These are phyloP conservation scores for Octopus bimaculoides DNA, from an alignment of 1,140 invertebrate genomes.

Conservation along the genomic window DNA sequence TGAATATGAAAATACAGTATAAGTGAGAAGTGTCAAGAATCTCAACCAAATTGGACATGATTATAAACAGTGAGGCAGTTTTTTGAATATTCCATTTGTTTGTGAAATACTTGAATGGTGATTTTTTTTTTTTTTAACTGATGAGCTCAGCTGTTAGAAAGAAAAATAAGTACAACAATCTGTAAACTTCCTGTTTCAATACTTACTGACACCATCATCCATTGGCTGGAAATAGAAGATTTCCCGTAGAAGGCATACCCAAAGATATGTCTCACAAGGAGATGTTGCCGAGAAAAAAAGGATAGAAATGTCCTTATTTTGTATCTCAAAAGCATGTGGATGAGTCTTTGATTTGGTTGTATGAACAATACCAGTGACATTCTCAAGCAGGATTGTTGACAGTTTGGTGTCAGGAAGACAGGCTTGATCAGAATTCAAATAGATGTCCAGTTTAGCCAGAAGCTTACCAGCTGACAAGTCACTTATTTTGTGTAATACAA, in stretches of 20 bases:
- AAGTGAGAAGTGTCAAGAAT: too few relatives aligned
- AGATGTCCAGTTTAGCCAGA: slow-evolving; percentile 35
- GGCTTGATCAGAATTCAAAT: slow-evolving; percentile 24
- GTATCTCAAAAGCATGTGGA: slow-evolving; percentile 35
- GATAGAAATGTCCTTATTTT: slow-evolving; percentile 28
- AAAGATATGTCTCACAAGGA: slow-evolving; percentile 29
- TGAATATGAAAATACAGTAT: too few relatives aligned
- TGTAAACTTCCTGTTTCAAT: too few relatives aligned
- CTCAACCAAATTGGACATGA: too few relatives aligned
- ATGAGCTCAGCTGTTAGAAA: too few relatives aligned
- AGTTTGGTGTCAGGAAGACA: slow-evolving; percentile 20
- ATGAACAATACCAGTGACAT: slow-evolving; percentile 28
- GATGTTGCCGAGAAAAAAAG: slow-evolving; percentile 31
- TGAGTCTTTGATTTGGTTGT: slow-evolving; percentile 34
- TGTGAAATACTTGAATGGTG: too few relatives aligned
- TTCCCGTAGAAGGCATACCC: slow-evolving; percentile 30
- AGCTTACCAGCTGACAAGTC: slow-evolving; percentile 28
- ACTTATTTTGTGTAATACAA: slow-evolving; percentile 39
- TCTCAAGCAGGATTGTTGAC: slow-evolving; percentile 36
- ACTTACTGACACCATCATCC: too few relatives aligned
- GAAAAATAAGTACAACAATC: too few relatives aligned
- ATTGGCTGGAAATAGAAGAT: slow-evolving; percentile 27
- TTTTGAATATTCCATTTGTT: too few relatives aligned
- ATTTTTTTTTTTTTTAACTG: too few relatives aligned
- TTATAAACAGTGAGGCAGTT: too few relatives aligned